phyloP scores from a whole-genome alignment of 2,113 vertebrate genomes.

The Campylorhamphus procurvoides region DNA sequence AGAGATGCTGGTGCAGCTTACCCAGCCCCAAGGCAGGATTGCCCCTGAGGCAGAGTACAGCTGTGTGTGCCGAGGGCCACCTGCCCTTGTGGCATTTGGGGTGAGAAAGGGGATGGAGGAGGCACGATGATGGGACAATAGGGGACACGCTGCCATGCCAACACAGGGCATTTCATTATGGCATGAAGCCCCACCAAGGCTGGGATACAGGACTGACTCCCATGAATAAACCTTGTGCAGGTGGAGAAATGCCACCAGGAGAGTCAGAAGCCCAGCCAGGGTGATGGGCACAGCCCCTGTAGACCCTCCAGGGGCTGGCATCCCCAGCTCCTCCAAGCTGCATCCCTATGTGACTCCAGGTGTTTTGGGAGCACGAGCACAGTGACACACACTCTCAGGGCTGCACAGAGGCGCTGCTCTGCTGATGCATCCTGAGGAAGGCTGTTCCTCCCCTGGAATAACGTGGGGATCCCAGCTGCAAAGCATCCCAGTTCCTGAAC shows the following conservation, averaged over 20 bases:
- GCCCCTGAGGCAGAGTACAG: neutral
- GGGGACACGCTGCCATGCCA: neutral
- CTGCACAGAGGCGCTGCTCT: neutral
- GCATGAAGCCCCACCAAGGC: neutral
- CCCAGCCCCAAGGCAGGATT: neutral
- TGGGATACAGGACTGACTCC: neutral
- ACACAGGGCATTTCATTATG: neutral
- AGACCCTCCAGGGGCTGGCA: neutral
- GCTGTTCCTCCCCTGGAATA: neutral
- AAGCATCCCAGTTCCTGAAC: neutral
- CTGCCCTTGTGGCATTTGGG: fast-evolving
- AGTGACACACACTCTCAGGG: fast-evolving
- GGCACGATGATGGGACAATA: neutral
- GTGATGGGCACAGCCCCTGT: neutral
- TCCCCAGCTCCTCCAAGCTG: neutral
- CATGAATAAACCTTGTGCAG: neutral
- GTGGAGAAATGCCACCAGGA: neutral
- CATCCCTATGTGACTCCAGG: fast-evolving
- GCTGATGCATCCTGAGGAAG: fast-evolving
- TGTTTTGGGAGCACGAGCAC: neutral
- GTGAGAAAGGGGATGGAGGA: neutral
- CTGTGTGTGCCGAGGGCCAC: neutral
- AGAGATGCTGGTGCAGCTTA: neutral
- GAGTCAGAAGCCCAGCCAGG: fast-evolving
- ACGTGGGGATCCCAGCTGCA: neutral